These are phyloP conservation scores for Parus major DNA, from an alignment of 2,113 vertebrate genomes.

Conservation along the genomic window DNA sequence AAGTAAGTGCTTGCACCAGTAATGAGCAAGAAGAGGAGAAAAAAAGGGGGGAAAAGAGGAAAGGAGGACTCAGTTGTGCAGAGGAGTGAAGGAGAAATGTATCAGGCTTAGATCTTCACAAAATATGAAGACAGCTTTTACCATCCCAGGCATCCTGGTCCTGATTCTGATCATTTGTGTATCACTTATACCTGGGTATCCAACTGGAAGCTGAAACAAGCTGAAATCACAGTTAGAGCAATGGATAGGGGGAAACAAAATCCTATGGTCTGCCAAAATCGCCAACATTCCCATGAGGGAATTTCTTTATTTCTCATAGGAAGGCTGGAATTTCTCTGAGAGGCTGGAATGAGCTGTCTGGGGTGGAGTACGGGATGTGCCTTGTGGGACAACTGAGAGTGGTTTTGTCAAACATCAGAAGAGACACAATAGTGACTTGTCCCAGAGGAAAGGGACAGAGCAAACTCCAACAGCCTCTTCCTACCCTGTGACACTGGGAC, in stretches of 20 bases:
- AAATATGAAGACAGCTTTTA: slow-evolving; percentile 19
- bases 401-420: background rate
- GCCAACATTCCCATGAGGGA: background rate
- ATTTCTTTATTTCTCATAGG: background rate
- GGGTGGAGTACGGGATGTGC: background rate
- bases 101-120: background rate
- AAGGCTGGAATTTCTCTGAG: too few relatives aligned
- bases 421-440: background rate
- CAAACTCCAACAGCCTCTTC: background rate
- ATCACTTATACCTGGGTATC: background rate
- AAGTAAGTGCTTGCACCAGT: background rate
- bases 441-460: background rate
- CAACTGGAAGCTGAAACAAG: background rate
- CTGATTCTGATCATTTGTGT: background rate
- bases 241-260: rapidly evolving
- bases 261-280: background rate
- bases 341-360: background rate
- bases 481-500: background rate
- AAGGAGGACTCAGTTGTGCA: background rate
- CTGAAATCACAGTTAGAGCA: background rate
- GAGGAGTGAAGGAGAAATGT: background rate
- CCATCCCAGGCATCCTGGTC: background rate
- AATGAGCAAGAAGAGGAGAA: background rate
- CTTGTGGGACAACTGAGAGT: background rate
- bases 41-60: background rate